Evolutionary conservation across 2,888 invertebrate genomes (phyloP), one percentile per base, ranked within the genome.

Genomic region (Athetis lepigone): DNA sequence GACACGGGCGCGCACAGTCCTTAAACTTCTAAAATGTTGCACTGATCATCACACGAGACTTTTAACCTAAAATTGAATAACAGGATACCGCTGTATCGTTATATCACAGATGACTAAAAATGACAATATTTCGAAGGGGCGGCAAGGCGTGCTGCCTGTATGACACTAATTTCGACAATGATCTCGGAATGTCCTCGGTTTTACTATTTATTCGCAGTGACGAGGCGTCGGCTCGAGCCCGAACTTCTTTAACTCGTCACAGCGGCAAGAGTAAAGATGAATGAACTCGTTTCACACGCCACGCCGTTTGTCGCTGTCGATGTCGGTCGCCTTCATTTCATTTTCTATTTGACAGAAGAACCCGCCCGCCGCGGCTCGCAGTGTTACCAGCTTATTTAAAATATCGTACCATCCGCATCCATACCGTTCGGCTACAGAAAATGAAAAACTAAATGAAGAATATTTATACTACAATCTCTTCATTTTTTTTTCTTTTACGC

Each of bases 41-140:
- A 93, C 92, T 91, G 83, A 88, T 86, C 90, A 92, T 92, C 91
- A 92, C 94, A 93, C 70, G 90, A 86, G 85, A 84, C 86, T 87
- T 79, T 89, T 92, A 92, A 93, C 92, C 92, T 93, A 90, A 87
- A 92, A 91, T 87, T 84, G 85, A 84, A 82, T 77, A 87, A 84
- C 85, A 86, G 88, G 88, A 88, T 88, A 89, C 84, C 82, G 80
- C 85, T 82, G 85, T 88, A 86, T 87, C 86, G 88, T 90, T 92
- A 89, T 93, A 94, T 92, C 94, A 93, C 94, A 93, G 92, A 90
- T 88, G 89, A 88, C 88, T 82, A 75, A 89, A 74, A 88, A 91
- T 90, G 90, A 86, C 91, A 91, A 90, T 89, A 88, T 85, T 85
- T 85, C 83, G 80, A 57, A 62, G 61, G 88, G 86, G 85, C 84